These are phyloP conservation scores for Holocentrus rufus DNA, from an alignment of 2,797 vertebrate genomes.

Conservation along the genomic window DNA sequence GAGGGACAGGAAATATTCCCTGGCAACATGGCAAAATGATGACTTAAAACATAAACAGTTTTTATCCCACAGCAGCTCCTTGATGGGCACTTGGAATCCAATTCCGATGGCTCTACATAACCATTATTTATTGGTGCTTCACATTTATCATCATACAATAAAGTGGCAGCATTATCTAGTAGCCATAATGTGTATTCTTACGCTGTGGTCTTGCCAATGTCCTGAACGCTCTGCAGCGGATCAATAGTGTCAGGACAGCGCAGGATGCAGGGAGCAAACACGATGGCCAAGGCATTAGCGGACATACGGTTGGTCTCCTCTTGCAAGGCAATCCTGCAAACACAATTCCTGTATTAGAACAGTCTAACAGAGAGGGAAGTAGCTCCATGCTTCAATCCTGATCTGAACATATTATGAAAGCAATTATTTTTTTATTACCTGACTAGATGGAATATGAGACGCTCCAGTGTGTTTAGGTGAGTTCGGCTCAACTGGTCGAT, in stretches of 20 bases:
- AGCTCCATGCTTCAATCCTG: background rate
- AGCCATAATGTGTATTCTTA: constrained; percentile 75
- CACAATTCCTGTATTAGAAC: constrained; percentile 22
- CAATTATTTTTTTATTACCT: constrained; percentile 79
- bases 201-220: constrained; percentile 98
- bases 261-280: constrained; percentile 97
- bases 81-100: background rate
- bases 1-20: background rate
- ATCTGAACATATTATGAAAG: background rate
- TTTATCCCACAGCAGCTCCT: background rate
- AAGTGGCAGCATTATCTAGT: background rate
- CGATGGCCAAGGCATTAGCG: constrained; percentile 96
- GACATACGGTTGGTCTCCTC: constrained; percentile 99
- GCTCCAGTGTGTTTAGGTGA: constrained; percentile 93
- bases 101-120: background rate
- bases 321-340: constrained; percentile 91
- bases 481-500: constrained; percentile 97
- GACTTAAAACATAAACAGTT: background rate
- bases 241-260: constrained; percentile 95
- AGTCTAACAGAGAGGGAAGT: background rate
- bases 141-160: background rate
- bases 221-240: constrained; percentile 95
- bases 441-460: constrained; percentile 97
- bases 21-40: no score
- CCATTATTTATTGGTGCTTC: background rate